Percentiles rank a stretch among this genome's conserved stretches.
phyloP scores from a whole-genome alignment of 2,797 vertebrate genomes.

The Acanthornis magna region DNA sequence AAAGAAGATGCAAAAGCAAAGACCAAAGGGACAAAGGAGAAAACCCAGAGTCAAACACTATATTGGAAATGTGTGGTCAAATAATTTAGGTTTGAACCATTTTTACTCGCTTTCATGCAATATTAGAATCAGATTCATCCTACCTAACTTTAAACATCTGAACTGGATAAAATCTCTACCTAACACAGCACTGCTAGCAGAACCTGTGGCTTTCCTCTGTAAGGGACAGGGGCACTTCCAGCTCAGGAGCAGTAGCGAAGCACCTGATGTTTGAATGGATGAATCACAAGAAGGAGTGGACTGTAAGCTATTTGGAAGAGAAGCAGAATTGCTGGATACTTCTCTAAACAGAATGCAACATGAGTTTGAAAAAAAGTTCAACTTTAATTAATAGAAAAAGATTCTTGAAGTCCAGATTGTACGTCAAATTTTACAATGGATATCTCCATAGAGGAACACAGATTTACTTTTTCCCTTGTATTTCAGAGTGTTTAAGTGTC shows the following conservation, averaged over 20 bases:
- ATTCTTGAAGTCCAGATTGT: background rate
- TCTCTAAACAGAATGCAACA: background rate
- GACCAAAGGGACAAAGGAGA: background rate
- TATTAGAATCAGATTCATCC: background rate
- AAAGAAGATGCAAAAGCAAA: background rate
- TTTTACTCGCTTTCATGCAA: background rate
- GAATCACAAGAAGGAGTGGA: background rate
- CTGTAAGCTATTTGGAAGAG: background rate
- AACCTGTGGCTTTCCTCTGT: background rate
- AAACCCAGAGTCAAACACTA: background rate
- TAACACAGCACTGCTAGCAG: background rate
- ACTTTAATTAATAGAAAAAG: background rate
- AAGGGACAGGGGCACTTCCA: accelerated
- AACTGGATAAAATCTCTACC: background rate
- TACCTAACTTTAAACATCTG: background rate
- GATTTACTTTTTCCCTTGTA: background rate
- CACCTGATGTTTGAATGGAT: background rate
- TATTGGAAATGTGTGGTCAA: background rate
- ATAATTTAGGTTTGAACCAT: background rate
- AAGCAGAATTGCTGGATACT: background rate
- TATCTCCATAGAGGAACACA: background rate
- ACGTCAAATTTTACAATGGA: background rate
- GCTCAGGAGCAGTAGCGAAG: background rate
- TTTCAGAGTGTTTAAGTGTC: background rate
- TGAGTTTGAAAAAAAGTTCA: background rate